Evolutionary conservation across 2,888 invertebrate species (phyloP).

Genomic region (Tridacna crocea): DNA sequence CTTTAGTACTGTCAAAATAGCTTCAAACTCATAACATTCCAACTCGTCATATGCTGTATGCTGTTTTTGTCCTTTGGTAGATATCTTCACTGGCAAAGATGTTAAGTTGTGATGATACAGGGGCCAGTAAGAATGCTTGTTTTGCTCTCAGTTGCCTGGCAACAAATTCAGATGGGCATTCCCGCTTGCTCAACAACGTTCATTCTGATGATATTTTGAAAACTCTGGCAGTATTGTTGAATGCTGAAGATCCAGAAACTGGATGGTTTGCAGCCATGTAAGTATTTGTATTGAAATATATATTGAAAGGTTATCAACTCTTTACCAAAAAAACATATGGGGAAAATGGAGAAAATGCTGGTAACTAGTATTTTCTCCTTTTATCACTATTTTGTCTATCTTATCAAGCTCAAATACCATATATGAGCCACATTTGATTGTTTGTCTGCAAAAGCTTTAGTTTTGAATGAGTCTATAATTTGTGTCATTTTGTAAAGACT

Average conservation of each 20-base stretch:
- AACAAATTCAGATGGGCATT: constrained; percentile 81
- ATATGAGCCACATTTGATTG: no score
- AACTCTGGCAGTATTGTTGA: constrained; percentile 77
- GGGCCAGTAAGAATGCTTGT: constrained; percentile 84
- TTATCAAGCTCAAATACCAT: neutral
- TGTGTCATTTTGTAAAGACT: no score
- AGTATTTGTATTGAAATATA: constrained; percentile 53
- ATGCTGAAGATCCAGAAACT: constrained; percentile 81
- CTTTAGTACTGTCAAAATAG: no score
- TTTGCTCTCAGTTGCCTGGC: constrained; percentile 84
- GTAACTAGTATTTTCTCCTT: neutral
- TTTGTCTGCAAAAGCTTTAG: no score
- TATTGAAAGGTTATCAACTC: neutral
- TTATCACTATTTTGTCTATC: neutral
- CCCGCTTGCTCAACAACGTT: constrained; percentile 76
- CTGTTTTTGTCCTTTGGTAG: constrained; percentile 63
- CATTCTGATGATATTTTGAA: constrained; percentile 79
- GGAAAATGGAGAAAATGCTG: neutral
- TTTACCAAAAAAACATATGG: neutral
- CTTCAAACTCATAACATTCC: no score
- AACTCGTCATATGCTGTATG: no score
- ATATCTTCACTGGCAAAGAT: constrained; percentile 81
- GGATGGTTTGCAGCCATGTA: constrained; percentile 84
- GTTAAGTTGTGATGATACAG: constrained; percentile 81
- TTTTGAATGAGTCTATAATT: no score